phyloP scores from a whole-genome alignment of 2,888 invertebrate species.

The Dryobota labecula region DNA sequence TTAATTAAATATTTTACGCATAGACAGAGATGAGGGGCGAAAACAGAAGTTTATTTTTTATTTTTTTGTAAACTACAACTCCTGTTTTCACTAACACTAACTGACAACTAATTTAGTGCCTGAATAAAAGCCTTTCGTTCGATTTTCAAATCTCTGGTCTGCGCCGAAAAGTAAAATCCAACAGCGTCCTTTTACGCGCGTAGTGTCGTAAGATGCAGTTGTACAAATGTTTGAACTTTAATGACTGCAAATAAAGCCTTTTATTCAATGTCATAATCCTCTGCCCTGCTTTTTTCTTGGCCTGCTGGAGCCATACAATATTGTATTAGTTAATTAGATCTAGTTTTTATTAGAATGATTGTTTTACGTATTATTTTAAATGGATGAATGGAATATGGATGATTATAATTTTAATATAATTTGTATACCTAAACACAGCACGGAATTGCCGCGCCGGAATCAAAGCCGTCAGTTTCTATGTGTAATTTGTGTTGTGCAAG shows the following conservation, averaged over 20 bases:
- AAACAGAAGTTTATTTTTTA: too few species aligned
- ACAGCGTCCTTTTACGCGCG: not conserved
- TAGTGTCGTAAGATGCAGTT: not conserved
- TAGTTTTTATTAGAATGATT: not conserved
- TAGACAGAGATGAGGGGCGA: not conserved
- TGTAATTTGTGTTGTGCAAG: not conserved
- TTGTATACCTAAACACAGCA: not conserved
- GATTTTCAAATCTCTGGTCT: not conserved
- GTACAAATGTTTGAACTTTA: not conserved
- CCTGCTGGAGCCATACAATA: not conserved
- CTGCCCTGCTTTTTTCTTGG: not conserved
- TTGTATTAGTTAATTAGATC: not conserved
- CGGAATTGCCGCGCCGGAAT: not conserved
- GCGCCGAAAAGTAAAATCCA: not conserved
- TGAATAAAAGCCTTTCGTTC: not conserved
- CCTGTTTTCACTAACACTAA: not conserved
- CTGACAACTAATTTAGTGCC: not conserved
- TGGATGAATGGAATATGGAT: not conserved
- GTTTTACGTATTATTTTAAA: not conserved
- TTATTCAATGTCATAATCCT: not conserved
- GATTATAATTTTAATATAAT: not conserved
- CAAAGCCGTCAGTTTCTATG: not conserved
- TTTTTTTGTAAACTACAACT: too few species aligned
- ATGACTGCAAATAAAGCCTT: not conserved
- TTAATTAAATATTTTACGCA: too few species aligned